phyloP scores from a whole-genome alignment of 2,888 invertebrate species.

The Ormyrus nitidulus region DNA sequence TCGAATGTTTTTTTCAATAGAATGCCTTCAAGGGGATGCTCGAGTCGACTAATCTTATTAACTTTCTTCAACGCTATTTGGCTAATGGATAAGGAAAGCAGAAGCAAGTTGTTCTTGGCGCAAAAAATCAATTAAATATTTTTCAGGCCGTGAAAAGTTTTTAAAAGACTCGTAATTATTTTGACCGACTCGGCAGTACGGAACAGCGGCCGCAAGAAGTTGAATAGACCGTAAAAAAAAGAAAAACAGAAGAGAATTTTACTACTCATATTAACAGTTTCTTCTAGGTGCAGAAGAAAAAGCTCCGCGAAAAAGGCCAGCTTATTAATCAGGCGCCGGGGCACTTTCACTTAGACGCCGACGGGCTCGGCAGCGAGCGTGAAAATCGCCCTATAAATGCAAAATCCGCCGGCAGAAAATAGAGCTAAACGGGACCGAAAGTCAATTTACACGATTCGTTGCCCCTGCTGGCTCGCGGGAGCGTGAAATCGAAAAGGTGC shows the following conservation, averaged over 20 bases:
- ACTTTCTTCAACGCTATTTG: too few species aligned
- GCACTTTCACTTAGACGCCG: neutral
- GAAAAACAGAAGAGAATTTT: too few species aligned
- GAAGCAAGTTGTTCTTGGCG: too few species aligned
- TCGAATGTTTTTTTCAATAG: too few species aligned
- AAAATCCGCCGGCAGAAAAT: constrained; percentile 16
- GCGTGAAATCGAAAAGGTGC: constrained; percentile 56
- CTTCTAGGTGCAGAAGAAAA: neutral
- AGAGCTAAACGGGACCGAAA: constrained; percentile 36
- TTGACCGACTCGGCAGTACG: too few species aligned
- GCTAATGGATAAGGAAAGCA: too few species aligned
- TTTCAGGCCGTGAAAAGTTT: too few species aligned
- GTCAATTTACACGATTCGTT: constrained; percentile 47
- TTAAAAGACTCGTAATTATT: too few species aligned
- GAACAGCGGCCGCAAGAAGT: constrained; percentile 3
- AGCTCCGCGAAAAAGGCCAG: too few species aligned
- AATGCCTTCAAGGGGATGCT: too few species aligned
- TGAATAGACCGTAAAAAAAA: neutral
- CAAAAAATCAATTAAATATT: too few species aligned
- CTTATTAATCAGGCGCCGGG: constrained; percentile 5
- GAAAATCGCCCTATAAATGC: constrained; percentile 42
- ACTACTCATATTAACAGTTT: neutral
- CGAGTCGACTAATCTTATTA: too few species aligned
- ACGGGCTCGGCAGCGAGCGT: neutral
- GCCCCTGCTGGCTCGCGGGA: constrained; percentile 31